phyloP scores from a whole-genome alignment of 2,113 vertebrate genomes.

The Prinia subflava region DNA sequence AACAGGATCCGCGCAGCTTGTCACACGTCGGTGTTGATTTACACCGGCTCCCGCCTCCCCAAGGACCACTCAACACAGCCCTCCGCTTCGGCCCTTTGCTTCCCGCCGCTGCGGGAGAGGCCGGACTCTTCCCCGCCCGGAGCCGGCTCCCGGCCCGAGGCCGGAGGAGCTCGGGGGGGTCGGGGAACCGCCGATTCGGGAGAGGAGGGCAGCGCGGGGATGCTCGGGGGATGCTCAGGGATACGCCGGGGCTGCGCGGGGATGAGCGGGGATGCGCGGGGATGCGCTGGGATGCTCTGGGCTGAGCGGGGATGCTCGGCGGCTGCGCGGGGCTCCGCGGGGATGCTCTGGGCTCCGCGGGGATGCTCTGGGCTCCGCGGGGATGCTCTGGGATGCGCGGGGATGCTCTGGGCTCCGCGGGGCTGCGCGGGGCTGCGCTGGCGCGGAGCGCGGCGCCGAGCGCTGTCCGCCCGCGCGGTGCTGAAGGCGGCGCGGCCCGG shows the following conservation, averaged over 20 bases:
- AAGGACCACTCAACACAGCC: background rate
- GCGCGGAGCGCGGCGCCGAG: background rate
- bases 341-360: background rate
- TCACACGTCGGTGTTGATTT: background rate
- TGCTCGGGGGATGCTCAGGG: background rate
- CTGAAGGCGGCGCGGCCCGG: background rate
- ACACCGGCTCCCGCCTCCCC: background rate
- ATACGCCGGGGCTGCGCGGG: background rate
- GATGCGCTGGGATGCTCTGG: background rate
- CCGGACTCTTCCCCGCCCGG: no score
- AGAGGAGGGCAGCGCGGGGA: no score
- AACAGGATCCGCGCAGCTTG: background rate
- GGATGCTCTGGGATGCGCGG: background rate
- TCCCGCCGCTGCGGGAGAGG: background rate
- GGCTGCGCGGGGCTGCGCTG: no score
- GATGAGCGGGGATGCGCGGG: background rate
- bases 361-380: conserved; percentile 29
- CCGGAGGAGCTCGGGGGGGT: no score
- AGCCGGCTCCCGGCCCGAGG: rapidly evolving
- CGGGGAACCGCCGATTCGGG: background rate
- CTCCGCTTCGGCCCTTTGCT: background rate
- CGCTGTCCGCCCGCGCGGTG: conserved; percentile 17
- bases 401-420: background rate
- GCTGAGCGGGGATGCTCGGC: background rate
- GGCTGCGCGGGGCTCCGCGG: background rate